Conservation (phyloP, 1,140 invertebrate genomes). For the Anoplophora glabripennis region DNA sequence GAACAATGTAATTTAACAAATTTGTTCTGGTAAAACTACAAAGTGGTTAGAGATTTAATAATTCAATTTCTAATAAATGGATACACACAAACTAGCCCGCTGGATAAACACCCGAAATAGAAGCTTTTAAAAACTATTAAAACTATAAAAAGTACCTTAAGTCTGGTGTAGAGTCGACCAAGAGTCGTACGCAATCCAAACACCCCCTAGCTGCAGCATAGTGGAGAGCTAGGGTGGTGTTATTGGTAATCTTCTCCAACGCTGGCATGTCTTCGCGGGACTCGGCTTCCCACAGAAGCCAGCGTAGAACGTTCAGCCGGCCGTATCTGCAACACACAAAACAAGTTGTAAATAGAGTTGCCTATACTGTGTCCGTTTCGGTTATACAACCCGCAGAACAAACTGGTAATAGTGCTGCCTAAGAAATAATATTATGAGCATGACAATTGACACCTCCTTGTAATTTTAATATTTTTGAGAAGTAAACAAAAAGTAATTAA, state of each 20-base stretch:
- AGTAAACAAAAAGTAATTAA: too few species aligned
- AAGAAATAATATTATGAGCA: too few species aligned
- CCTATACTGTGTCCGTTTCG: neutral
- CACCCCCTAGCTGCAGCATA: constrained; percentile 82
- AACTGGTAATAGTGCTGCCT: too few species aligned
- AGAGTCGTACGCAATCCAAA: constrained; percentile 75
- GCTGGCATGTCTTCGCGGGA: constrained; percentile 51
- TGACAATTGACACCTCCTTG: too few species aligned
- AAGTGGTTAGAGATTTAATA: too few species aligned
- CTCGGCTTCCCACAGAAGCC: constrained; percentile 58
- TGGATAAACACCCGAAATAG: too few species aligned
- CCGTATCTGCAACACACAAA: constrained; percentile 52
- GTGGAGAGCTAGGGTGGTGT: constrained; percentile 72
- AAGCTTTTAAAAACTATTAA: constrained; percentile 45
- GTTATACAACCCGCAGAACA: too few species aligned
- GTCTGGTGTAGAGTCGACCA: constrained; percentile 72
- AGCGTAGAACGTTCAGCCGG: constrained; percentile 55
- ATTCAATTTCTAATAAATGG: too few species aligned
- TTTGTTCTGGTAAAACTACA: too few species aligned
- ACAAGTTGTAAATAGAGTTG: neutral
- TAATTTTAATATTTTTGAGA: too few species aligned
- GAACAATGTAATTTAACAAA: too few species aligned
- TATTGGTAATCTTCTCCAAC: constrained; percentile 38
- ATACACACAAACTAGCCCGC: too few species aligned
- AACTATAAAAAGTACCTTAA: constrained; percentile 57